Conservation (phyloP, 1,140 invertebrate species). For the Akabosia matsudoensis region DNA sequence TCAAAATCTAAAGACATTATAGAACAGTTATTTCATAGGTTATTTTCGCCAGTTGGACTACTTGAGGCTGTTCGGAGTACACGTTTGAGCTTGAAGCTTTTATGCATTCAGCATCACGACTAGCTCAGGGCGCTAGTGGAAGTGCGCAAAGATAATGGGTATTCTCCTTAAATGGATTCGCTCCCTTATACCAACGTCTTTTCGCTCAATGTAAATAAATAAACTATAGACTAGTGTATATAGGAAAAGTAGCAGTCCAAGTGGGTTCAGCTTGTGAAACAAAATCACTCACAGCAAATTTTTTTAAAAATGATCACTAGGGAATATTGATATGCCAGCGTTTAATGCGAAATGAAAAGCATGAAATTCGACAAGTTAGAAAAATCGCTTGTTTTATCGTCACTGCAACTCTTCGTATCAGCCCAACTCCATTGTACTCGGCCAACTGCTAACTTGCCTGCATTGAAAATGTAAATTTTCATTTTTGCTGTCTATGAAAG, state of each 20-base stretch:
- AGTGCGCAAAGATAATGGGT: constrained; percentile 11
- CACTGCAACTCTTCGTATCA: no score
- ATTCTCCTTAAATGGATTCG: constrained; percentile 18
- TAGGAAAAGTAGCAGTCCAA: background rate
- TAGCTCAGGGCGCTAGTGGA: constrained; percentile 12
- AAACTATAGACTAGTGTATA: background rate
- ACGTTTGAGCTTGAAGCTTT: background rate
- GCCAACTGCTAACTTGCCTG: no score
- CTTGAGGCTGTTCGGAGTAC: background rate
- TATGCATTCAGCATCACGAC: constrained; percentile 10
- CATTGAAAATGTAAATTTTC: no score
- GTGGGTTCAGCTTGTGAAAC: background rate
- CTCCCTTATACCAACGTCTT: background rate
- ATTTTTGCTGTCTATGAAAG: no score
- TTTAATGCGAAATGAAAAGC: constrained; percentile 12
- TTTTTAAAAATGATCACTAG: background rate
- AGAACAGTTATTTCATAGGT: background rate
- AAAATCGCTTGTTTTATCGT: background rate
- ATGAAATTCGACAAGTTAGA: constrained; percentile 6
- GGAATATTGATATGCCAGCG: background rate
- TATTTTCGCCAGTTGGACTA: background rate
- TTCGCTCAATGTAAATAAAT: background rate
- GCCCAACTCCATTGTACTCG: no score
- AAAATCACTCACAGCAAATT: background rate
- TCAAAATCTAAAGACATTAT: background rate